Evolutionary conservation across 2,888 invertebrate genomes (phyloP).

Genomic region (Epistrophe eligans): DNA sequence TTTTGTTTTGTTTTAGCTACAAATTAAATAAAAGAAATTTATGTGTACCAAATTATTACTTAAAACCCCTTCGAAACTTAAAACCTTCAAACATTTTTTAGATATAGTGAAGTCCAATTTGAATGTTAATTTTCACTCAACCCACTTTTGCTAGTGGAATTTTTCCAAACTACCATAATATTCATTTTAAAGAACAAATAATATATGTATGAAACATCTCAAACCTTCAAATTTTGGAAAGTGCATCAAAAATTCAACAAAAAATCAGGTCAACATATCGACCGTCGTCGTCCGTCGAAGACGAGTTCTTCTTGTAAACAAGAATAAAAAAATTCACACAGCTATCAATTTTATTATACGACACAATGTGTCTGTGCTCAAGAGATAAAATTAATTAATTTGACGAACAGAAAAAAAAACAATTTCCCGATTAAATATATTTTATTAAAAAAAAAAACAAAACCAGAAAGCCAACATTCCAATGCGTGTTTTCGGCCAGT

Average conservation of each 20-base stretch:
- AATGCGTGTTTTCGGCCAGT: conserved; percentile 46
- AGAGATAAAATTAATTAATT: conserved; percentile 5
- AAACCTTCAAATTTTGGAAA: conserved; percentile 27
- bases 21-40: no score
- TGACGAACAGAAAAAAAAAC: background rate
- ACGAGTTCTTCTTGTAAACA: background rate
- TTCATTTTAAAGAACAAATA: background rate
- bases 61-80: background rate
- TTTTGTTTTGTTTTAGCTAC: no score
- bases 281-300: background rate
- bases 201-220: background rate
- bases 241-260: conserved; percentile 27
- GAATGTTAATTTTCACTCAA: background rate
- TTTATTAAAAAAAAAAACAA: background rate
- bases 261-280: conserved; percentile 21
- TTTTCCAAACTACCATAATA: background rate
- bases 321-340: conserved; percentile 10
- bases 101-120: no score
- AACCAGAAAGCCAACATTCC: conserved; percentile 58
- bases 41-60: no score
- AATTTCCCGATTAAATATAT: conserved; percentile 14
- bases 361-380: conserved; percentile 10
- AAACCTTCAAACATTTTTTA: no score
- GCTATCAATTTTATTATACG: conserved; percentile 14
- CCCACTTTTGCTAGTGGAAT: background rate